Conservation (phyloP, 2,113 vertebrate species). For the Anoura caudifer region DNA sequence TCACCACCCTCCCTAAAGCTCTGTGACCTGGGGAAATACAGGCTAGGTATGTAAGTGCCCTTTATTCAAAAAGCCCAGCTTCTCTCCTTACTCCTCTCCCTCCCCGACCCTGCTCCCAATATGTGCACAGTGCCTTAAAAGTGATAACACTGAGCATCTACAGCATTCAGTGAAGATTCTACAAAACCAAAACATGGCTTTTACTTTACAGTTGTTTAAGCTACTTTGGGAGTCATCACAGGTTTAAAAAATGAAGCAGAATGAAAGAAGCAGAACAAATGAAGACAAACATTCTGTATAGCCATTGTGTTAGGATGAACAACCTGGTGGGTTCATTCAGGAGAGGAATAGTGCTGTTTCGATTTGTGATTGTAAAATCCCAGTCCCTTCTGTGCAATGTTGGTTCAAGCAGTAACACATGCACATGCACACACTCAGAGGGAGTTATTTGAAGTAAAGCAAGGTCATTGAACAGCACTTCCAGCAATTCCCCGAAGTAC, state of each 20-base stretch:
- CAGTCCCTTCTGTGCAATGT: background rate
- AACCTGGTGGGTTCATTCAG: background rate
- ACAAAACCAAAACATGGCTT: background rate
- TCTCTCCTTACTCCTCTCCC: background rate
- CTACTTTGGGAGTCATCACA: background rate
- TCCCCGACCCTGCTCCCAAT: too few species aligned
- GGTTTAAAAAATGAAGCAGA: background rate
- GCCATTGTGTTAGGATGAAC: background rate
- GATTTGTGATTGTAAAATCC: background rate
- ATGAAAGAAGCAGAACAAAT: background rate
- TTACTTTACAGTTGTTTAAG: background rate
- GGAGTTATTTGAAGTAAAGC: background rate
- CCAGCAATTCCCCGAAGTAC: background rate
- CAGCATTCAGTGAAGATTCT: background rate
- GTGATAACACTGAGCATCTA: background rate
- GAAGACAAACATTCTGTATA: background rate
- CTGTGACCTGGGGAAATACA: background rate
- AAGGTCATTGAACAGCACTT: slow-evolving; percentile 11
- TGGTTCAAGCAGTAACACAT: background rate
- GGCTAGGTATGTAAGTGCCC: background rate
- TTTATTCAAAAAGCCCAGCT: background rate
- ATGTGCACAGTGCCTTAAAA: background rate
- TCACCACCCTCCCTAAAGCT: background rate
- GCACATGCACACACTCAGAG: background rate
- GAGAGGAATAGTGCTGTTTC: background rate